phyloP scores from a whole-genome alignment of 2,113 vertebrate genomes.

The Tonatia bakeri region DNA sequence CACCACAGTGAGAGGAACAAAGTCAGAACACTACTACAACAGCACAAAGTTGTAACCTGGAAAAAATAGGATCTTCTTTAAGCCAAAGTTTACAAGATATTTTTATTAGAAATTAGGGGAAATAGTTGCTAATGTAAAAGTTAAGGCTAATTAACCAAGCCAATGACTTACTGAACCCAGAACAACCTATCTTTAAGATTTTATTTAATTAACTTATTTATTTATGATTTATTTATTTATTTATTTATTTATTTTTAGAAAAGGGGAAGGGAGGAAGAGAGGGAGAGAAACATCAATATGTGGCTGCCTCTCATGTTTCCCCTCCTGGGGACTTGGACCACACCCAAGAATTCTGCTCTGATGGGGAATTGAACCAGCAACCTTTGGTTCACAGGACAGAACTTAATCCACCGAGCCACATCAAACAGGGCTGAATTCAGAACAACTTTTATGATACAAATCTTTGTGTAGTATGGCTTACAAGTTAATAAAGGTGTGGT shows the following conservation, averaged over 20 bases:
- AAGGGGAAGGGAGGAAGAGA: no score
- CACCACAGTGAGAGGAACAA: slow-evolving; percentile 77
- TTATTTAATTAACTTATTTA: no score
- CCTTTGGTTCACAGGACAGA: no score
- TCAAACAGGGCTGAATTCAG: no score
- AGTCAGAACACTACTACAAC: slow-evolving; percentile 81
- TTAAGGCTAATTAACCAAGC: slow-evolving; percentile 81
- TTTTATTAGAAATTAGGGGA: slow-evolving; percentile 76
- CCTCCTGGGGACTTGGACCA: no score
- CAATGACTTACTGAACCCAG: slow-evolving; percentile 82
- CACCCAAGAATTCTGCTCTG: no score
- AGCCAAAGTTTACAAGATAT: slow-evolving; percentile 79
- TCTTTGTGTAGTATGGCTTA: neutral
- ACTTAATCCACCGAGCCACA: no score
- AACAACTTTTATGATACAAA: neutral
- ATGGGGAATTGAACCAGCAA: no score
- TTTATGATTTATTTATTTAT: no score
- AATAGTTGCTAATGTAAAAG: slow-evolving; percentile 78
- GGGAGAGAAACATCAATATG: no score
- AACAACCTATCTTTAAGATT: neutral
- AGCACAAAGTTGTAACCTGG: slow-evolving; percentile 79
- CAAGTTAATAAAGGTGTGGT: neutral
- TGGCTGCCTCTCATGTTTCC: no score
- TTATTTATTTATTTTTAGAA: no score
- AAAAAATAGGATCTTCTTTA: slow-evolving; percentile 77